phyloP scores from a whole-genome alignment of 2,888 invertebrate genomes.

The Eudiplozoon nipponicum region DNA sequence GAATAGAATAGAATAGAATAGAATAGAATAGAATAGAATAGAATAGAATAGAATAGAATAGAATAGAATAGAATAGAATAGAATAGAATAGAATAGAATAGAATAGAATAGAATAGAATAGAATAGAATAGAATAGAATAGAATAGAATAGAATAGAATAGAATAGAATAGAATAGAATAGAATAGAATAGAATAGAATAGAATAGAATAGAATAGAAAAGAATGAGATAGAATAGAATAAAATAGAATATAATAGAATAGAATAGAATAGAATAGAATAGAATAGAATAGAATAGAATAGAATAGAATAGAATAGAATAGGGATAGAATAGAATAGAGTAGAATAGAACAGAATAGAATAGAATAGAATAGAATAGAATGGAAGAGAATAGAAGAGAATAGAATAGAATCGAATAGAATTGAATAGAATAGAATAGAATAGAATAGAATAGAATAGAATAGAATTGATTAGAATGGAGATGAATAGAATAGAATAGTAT shows the following conservation, averaged over 20 bases:
- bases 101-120: background rate
- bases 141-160: background rate
- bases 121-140: background rate
- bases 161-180: background rate
- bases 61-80: background rate
- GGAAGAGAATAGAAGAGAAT: no score
- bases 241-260: background rate
- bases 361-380: no score
- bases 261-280: no score
- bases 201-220: background rate
- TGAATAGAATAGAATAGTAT: background rate
- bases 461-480: background rate
- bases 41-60: background rate
- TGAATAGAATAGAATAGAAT: no score
- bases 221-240: background rate
- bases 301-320: no score
- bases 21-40: background rate
- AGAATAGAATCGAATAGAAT: no score
- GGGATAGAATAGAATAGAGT: no score
- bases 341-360: no score
- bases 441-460: background rate
- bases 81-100: background rate
- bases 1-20: background rate
- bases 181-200: background rate
- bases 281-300: no score